phyloP scores from a whole-genome alignment of 1,140 invertebrate genomes.

The Bicyclus anynana region DNA sequence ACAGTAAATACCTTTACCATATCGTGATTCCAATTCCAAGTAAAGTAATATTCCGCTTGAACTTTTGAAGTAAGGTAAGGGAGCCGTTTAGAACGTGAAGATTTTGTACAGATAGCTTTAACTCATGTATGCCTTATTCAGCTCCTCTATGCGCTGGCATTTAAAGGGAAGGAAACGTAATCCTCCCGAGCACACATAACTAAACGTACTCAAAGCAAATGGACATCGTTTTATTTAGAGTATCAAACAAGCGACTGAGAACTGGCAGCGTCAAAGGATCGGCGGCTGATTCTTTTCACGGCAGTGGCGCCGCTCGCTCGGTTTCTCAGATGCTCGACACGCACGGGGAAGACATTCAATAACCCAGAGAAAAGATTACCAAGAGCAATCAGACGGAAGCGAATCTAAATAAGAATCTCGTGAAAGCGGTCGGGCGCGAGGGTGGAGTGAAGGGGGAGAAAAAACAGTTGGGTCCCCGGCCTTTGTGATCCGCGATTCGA shows the following conservation, averaged over 20 bases:
- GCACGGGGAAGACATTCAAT: constrained; percentile 74
- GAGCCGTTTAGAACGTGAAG: not conserved
- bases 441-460: constrained; percentile 50
- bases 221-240: constrained; percentile 48
- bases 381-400: constrained; percentile 77
- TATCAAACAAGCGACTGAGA: constrained; percentile 50
- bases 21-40: not conserved
- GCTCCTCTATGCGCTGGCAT: constrained; percentile 21
- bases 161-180: constrained; percentile 27
- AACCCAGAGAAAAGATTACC: constrained; percentile 75
- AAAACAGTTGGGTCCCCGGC: constrained; percentile 61
- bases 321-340: constrained; percentile 58
- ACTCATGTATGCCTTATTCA: constrained; percentile 9
- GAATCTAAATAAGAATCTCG: constrained; percentile 77
- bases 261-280: constrained; percentile 53
- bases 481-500: constrained; percentile 69
- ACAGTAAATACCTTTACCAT: too few relatives aligned
- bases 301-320: constrained; percentile 33
- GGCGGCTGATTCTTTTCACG: constrained; percentile 47
- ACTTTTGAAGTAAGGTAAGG: not conserved
- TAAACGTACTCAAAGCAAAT: constrained; percentile 44
- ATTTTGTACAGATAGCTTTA: constrained; percentile 4
- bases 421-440: constrained; percentile 58
- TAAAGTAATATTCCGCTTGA: not conserved
- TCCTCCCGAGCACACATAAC: constrained; percentile 25